A percentile compares a stretch with the other conserved stretches of the same genome.
Conservation (phyloP, 1,140 invertebrate genomes). For the Coenobita brevimanus region DNA sequence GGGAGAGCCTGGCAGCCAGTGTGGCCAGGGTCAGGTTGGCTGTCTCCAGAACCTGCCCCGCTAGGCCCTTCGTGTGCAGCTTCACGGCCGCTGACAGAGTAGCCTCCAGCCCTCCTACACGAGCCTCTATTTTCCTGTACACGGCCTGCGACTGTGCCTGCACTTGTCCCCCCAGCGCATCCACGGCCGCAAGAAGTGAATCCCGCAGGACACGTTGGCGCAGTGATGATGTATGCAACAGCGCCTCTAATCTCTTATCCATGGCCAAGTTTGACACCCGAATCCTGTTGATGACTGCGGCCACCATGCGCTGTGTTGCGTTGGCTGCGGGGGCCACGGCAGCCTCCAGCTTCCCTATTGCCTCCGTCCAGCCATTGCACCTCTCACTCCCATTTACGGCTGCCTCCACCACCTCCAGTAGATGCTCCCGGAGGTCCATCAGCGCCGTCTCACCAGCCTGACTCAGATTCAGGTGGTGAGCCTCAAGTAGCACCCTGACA, state of each 20-base stretch:
- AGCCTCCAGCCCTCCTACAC: neutral
- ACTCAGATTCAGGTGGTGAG: too few relatives aligned
- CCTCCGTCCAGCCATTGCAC: neutral
- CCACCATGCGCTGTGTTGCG: conserved; percentile 29
- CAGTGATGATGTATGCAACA: conserved; percentile 35
- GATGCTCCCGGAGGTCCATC: too few relatives aligned
- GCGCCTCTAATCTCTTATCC: conserved; percentile 45
- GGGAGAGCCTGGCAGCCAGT: neutral
- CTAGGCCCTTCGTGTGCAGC: conserved; percentile 3
- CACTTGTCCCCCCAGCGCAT: neutral
- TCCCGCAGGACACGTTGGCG: conserved; percentile 36
- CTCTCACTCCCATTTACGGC: too few relatives aligned
- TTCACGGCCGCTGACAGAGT: neutral
- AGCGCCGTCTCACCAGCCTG: too few relatives aligned
- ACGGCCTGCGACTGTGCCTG: neutral
- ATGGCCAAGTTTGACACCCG: conserved; percentile 42
- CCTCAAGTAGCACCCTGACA: too few relatives aligned
- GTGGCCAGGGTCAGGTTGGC: neutral
- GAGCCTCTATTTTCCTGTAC: neutral
- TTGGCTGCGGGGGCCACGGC: neutral
- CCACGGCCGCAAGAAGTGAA: neutral
- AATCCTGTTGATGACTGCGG: conserved; percentile 38
- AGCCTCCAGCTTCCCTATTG: neutral
- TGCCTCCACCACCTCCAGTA: too few relatives aligned
- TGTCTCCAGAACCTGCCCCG: neutral